Conservation (phyloP, 2,113 vertebrate species). For the Semicossyphus pulcher region DNA sequence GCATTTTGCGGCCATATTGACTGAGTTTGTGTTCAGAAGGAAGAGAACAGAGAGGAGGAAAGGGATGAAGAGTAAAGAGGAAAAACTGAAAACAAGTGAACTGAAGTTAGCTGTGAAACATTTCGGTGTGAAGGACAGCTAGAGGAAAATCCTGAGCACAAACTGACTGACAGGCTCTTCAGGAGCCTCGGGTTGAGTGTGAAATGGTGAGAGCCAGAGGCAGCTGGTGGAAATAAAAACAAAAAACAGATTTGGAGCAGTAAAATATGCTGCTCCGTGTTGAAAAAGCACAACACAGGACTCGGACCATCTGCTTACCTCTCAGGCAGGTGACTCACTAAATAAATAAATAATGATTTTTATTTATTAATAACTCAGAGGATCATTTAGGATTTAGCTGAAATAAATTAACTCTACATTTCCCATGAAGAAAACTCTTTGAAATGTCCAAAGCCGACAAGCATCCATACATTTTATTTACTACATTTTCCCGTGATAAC, state of each 20-base stretch:
- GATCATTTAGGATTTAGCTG: too few relatives aligned
- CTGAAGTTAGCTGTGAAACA: too few relatives aligned
- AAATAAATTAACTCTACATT: too few relatives aligned
- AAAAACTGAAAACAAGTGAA: neutral
- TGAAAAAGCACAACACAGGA: neutral
- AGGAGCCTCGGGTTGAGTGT: neutral
- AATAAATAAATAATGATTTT: neutral
- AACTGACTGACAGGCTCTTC: neutral
- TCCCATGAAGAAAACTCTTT: too few relatives aligned
- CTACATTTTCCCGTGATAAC: too few relatives aligned
- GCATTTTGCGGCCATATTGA: slow-evolving; percentile 16
- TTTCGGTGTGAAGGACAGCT: neutral
- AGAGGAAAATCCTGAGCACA: neutral
- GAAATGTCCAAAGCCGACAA: too few relatives aligned
- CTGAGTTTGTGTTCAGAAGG: neutral
- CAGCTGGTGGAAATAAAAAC: slow-evolving; percentile 4
- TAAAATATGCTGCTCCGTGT: slow-evolving; percentile 5
- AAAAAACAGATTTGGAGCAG: neutral
- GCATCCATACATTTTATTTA: too few relatives aligned
- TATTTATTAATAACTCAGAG: too few relatives aligned
- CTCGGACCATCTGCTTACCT: slow-evolving; percentile 4
- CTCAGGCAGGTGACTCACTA: neutral
- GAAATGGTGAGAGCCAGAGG: neutral
- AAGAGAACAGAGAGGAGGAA: neutral
- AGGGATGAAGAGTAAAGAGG: neutral